Base-by-base conservation (phyloP, 1,140 invertebrate genomes). In the Eupeodes corollae region DNA sequence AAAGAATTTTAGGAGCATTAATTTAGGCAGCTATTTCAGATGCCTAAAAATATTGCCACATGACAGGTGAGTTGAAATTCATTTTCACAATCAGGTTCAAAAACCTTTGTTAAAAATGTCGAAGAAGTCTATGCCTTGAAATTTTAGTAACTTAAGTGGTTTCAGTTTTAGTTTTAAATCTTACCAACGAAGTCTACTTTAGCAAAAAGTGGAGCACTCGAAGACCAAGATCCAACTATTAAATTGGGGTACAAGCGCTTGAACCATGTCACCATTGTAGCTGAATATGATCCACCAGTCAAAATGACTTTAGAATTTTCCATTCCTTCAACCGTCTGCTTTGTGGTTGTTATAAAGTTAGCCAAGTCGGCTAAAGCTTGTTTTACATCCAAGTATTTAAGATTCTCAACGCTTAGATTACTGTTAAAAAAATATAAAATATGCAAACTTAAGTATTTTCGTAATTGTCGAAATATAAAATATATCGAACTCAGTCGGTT, bases 261-360 rank as follows among this genome's bases (percentile, higher is more conserved):
- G 38, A 83, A 75, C 86, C 86, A 90, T 11, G 82, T 73, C 11
- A 80, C 82, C 71, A 91, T 77, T 21, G 75, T 79, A 46, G 83
- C 87, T n/a, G 86, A 78, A 57, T 91, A 91, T 6, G 86, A 89
- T 18, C 86, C 84, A 18, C 88, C 88, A 51, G 83, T 79, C n/a
- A 79, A 71, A 42, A 86, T 57, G 0, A 67, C 59, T 39, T 61
- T 61, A 0, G 64, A 63, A 18, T 61, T 44, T 32, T 56, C 56
- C 33, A 78, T 54, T 12, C 62, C 63, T 10, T 58, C 52, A 18
- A 56, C 51, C 6, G 56, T 56, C 11, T 68, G 51, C 52, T 79
- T 82, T 3, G 77, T 66, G 21, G 64, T 69, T 8, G 70, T 54
- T 26, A 86, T 82, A 52, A 89, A 84, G 56, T 78, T 74, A 2